Percentiles rank a stretch among this genome's conserved stretches.
Conservation (phyloP, 2,797 vertebrate genomes). For the Hybognathus amarus region DNA sequence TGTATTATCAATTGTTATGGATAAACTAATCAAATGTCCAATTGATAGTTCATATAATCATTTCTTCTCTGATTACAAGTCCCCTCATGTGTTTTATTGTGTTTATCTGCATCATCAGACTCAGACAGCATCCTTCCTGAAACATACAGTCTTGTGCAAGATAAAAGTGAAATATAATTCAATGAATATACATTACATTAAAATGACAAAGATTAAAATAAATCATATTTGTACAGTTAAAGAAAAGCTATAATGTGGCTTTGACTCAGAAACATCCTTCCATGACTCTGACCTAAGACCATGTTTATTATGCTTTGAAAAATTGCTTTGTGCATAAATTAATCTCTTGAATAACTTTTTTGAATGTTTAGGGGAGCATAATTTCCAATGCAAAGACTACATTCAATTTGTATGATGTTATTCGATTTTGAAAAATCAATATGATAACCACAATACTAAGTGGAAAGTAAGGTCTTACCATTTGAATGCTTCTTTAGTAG, state of each 20-base stretch:
- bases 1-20: background rate
- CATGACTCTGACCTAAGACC: constrained; percentile 24
- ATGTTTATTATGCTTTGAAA: constrained; percentile 24
- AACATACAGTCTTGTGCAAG: background rate
- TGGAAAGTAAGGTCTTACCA: constrained; percentile 6
- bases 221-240: background rate
- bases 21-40: background rate
- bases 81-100: background rate
- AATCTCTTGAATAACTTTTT: constrained; percentile 31
- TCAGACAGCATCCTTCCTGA: background rate
- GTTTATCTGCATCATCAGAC: background rate
- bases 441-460: constrained; percentile 15
- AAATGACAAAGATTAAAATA: background rate
- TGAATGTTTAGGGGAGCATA: constrained; percentile 22
- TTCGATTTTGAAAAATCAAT: constrained; percentile 44
- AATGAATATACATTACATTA: background rate
- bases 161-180: background rate
- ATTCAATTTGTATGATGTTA: constrained; percentile 27
- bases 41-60: background rate
- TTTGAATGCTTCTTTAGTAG: constrained; percentile 49
- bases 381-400: constrained; percentile 14
- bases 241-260: background rate
- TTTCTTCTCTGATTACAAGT: background rate
- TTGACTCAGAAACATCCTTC: background rate
- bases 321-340: constrained; percentile 15